phyloP scores from a whole-genome alignment of 2,888 invertebrate species.

The Macrophya annulata region DNA sequence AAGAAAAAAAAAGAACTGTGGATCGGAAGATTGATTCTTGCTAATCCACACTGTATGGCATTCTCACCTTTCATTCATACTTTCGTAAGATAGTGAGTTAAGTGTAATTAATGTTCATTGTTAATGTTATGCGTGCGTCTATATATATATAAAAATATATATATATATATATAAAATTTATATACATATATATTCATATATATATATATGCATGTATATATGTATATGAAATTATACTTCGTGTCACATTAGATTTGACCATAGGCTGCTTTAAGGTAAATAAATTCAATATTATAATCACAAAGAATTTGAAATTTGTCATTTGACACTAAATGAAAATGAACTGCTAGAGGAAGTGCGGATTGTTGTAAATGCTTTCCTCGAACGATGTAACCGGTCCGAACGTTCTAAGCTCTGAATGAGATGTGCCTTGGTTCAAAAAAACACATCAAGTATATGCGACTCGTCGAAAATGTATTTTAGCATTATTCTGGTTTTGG shows the following conservation, averaged over 20 bases:
- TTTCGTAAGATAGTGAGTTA: slow-evolving; percentile 64
- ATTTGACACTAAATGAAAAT: slow-evolving; percentile 42
- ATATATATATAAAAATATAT: slow-evolving; percentile 62
- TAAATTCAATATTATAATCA: slow-evolving; percentile 47
- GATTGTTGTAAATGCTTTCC: not conserved
- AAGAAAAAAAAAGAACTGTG: slow-evolving; percentile 59
- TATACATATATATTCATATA: slow-evolving; percentile 60
- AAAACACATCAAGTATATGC: slow-evolving; percentile 42
- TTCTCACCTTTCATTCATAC: slow-evolving; percentile 66
- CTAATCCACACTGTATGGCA: slow-evolving; percentile 65
- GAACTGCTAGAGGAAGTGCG: slow-evolving; percentile 16
- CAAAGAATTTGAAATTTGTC: slow-evolving; percentile 35
- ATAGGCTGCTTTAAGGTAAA: slow-evolving; percentile 49
- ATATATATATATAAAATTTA: slow-evolving; percentile 61
- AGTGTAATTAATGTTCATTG: slow-evolving; percentile 75
- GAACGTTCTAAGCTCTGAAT: slow-evolving; percentile 49
- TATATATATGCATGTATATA: slow-evolving; percentile 61
- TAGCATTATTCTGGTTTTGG: slow-evolving; percentile 20
- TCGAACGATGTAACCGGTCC: slow-evolving; percentile 37
- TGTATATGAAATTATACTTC: slow-evolving; percentile 53
- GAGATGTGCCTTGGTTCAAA: slow-evolving; percentile 51
- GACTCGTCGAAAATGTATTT: slow-evolving; percentile 4
- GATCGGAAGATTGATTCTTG: slow-evolving; percentile 61
- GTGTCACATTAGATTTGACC: slow-evolving; percentile 53
- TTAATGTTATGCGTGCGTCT: slow-evolving; percentile 54